phyloP scores from a whole-genome alignment of 2,113 vertebrate genomes.

The Apteryx owenii region DNA sequence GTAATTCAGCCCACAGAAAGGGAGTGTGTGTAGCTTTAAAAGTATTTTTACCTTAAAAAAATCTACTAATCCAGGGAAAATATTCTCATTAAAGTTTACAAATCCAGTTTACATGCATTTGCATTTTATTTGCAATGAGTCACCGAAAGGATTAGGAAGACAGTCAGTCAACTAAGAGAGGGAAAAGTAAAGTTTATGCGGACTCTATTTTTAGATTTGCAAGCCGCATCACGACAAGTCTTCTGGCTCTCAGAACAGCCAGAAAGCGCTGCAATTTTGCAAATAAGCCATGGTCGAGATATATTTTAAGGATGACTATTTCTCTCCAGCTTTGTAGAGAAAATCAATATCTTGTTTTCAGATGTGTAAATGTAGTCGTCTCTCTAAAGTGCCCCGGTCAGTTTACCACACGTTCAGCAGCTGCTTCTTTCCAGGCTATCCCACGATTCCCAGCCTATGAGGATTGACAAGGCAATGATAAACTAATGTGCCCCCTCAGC shows the following conservation, averaged over 20 bases:
- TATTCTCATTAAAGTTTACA: neutral
- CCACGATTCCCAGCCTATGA: slow-evolving; percentile 95
- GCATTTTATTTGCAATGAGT: slow-evolving; percentile 13
- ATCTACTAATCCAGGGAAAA: neutral
- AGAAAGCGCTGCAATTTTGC: neutral
- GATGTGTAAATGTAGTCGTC: slow-evolving; percentile 82
- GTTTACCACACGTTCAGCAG: slow-evolving; percentile 91
- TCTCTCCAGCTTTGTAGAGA: slow-evolving; percentile 69
- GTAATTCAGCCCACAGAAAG: neutral
- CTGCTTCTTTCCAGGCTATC: slow-evolving; percentile 94
- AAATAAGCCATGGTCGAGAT: slow-evolving; percentile 25
- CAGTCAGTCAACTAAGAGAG: neutral
- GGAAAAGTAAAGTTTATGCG: slow-evolving; percentile 31
- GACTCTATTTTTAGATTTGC: slow-evolving; percentile 21
- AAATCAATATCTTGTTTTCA: slow-evolving; percentile 86
- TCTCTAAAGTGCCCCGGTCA: slow-evolving; percentile 83
- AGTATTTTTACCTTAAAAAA: neutral
- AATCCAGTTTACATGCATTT: neutral
- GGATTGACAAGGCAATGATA: slow-evolving; percentile 99
- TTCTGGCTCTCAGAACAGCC: neutral
- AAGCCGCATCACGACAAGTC: neutral
- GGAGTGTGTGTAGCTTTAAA: neutral
- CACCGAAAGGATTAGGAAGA: slow-evolving; percentile 44
- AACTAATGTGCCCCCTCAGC: slow-evolving; percentile 97
- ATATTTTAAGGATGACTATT: slow-evolving; percentile 62